Evolutionary conservation across 2,113 vertebrate genomes (phyloP).

Genomic region (Urocitellus parryii): DNA sequence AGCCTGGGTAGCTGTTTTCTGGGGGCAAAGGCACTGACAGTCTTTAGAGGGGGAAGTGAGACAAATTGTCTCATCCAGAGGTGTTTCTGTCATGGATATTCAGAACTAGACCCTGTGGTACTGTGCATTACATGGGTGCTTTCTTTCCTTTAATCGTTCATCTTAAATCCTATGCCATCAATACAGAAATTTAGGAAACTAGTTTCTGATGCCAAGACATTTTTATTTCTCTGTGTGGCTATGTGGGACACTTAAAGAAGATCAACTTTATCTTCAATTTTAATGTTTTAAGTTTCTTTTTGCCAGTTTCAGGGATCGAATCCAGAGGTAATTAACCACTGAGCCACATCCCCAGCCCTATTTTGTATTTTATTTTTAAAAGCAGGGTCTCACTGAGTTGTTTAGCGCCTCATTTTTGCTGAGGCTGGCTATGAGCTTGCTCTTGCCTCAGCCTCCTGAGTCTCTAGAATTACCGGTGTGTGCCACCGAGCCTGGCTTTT

Average conservation of each 20-base stretch:
- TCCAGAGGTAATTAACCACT: too few species aligned
- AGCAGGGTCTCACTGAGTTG: too few species aligned
- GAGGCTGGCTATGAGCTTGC: too few species aligned
- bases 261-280: not conserved
- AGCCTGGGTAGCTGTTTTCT: not conserved
- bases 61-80: not conserved
- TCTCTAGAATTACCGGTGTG: too few species aligned
- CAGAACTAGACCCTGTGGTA: not conserved
- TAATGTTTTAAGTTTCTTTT: not conserved
- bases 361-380: too few species aligned
- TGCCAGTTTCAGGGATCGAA: too few species aligned
- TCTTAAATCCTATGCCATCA: not conserved
- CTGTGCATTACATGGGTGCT: not conserved
- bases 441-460: too few species aligned
- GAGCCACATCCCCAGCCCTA: too few species aligned
- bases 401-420: too few species aligned
- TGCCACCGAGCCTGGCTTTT: too few species aligned
- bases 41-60: not conserved
- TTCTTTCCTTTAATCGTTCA: not conserved
- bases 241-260: not conserved
- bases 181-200: not conserved
- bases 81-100: not conserved
- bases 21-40: not conserved
- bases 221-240: not conserved
- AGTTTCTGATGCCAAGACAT: not conserved